Evolutionary conservation across 2,113 vertebrate genomes (phyloP).

Genomic region (Sinocyclocheilus maitianheensis): DNA sequence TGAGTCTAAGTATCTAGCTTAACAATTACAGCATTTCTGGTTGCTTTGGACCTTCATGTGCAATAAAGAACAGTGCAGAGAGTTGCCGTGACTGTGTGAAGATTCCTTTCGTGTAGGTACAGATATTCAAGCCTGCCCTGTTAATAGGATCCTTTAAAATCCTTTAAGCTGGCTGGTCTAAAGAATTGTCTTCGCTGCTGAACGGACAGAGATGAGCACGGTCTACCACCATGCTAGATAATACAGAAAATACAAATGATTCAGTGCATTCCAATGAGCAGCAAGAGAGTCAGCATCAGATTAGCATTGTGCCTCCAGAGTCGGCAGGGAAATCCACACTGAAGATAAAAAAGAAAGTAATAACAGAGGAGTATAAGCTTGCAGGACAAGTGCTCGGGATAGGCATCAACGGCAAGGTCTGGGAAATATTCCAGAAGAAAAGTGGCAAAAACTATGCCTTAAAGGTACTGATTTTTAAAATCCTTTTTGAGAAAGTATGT

Average conservation of each 20-base stretch:
- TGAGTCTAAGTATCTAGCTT: too few relatives aligned
- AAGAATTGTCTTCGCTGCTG: background rate
- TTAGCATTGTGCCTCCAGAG: constrained; percentile 60
- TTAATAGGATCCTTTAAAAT: constrained; percentile 29
- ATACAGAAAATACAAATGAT: constrained; percentile 64
- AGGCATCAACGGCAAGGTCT: constrained; percentile 86
- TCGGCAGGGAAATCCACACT: constrained; percentile 72
- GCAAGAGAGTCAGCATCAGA: constrained; percentile 54
- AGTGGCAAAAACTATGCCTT: constrained; percentile 83
- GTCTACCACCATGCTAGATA: constrained; percentile 69
- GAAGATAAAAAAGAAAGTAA: constrained; percentile 82
- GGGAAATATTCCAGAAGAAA: constrained; percentile 84
- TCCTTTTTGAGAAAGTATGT: too few relatives aligned
- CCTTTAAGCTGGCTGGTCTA: constrained; percentile 30
- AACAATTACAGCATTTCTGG: background rate
- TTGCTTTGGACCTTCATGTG: background rate
- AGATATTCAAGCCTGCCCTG: background rate
- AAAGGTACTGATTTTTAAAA: constrained; percentile 70
- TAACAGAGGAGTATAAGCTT: constrained; percentile 87
- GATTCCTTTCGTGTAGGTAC: background rate
- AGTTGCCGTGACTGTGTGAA: background rate
- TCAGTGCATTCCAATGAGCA: constrained; percentile 49
- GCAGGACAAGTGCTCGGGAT: constrained; percentile 85
- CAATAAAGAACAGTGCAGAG: background rate
- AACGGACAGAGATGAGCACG: background rate